Percentiles rank a stretch among this genome's conserved stretches.
phyloP scores from a whole-genome alignment of 2,888 invertebrate genomes.

The Heliothis peltigera region DNA sequence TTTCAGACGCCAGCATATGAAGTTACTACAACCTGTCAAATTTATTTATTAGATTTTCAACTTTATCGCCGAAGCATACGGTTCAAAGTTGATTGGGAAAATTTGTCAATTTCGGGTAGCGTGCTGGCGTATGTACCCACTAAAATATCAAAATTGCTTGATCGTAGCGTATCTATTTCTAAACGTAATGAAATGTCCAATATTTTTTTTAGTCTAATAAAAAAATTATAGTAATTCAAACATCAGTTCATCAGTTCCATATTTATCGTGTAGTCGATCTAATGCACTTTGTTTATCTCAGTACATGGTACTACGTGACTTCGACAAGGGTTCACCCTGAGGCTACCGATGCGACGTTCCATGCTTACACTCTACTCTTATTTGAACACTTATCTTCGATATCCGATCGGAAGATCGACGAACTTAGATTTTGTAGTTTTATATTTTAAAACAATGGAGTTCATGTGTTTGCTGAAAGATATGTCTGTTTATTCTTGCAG shows the following conservation, averaged over 20 bases:
- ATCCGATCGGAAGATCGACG: slow-evolving; percentile 63
- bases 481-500: neutral
- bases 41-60: no score
- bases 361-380: slow-evolving; percentile 58
- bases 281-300: slow-evolving; percentile 64
- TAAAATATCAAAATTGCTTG: no score
- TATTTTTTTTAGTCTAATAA: no score
- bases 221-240: neutral
- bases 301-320: slow-evolving; percentile 59
- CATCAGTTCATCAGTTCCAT: slow-evolving; percentile 18
- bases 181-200: no score
- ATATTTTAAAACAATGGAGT: slow-evolving; percentile 38
- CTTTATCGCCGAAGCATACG: no score
- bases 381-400: slow-evolving; percentile 63
- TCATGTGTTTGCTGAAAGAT: slow-evolving; percentile 12
- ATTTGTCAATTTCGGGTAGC: no score
- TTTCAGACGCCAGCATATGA: no score
- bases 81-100: no score
- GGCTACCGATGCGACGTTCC: slow-evolving; percentile 57
- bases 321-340: slow-evolving; percentile 39
- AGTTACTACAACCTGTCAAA: no score
- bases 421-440: slow-evolving; percentile 71
- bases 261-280: slow-evolving; percentile 39
- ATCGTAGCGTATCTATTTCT: no score
- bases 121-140: no score